Evolutionary conservation across 37 sponge, comb jelly and placozoan genomes (phyloP), one percentile per base, ranked within the genome.

Genomic region (Aphrocallistes beatrix): DNA sequence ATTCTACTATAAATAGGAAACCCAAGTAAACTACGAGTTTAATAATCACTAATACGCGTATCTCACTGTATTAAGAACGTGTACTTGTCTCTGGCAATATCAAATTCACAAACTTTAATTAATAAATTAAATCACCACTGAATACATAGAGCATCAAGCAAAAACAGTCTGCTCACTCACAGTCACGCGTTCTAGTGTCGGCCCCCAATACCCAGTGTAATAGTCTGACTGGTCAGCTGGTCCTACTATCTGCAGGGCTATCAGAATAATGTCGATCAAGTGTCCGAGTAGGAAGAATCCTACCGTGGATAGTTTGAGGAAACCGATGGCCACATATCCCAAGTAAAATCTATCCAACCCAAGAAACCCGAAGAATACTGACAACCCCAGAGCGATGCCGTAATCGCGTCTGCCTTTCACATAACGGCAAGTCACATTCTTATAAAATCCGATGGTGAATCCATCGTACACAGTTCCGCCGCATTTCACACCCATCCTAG

Each of bases 341-440:
- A 98, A 94, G 51, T 98, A 98, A 86, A 98, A 95, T 34, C 99
- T 81, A 50, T 98, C 99, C 9, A 93, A 87, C 0, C 99, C 99
- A 83, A 98, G 86, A 89, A 98, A 92, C 1, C 99, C 99, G 42
- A 98, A 86, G 84, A 98, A 98, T 19, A 96, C 84, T 0, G 97
- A 94, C 37, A 97, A 86, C 19, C 85, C 86, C 36, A 97, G 88
- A 0, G 97, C 94, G 21, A 91, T 69, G 38, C 82, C 83, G 42
- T 92, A 93, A 83, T 91, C 86, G 37, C 93, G 28, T 60, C 39
- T 50, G 17, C 91, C 92, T 23, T 51, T 86, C 0, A 92, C 92
- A 50, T 85, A 85, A n/a, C 82, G 51, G 38, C 82, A 85, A 0
- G 39, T 37, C 10, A 19, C 32, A 34, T 88, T 51, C 39, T 47